A percentile compares a stretch with the other conserved stretches of the same genome.
Evolutionary conservation across 2,888 invertebrate species (phyloP).

Genomic region (Stegana nigrithorax): DNA sequence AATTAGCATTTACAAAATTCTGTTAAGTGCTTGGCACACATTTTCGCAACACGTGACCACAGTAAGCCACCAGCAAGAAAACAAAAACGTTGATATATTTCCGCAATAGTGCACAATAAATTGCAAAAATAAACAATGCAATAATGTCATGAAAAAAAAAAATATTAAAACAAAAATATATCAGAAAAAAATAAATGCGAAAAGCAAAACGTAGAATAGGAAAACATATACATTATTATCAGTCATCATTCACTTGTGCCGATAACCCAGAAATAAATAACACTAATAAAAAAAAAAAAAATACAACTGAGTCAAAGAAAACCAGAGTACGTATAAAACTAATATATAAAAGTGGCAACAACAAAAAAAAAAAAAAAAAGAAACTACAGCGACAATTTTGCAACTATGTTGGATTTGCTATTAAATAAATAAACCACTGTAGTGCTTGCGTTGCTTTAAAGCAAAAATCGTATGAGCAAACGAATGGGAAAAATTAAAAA

Average conservation of each 20-base stretch:
- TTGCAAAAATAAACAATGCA: not conserved
- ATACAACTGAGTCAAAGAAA: no score
- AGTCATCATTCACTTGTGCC: not conserved
- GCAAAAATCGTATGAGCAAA: no score
- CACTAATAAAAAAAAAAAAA: not conserved
- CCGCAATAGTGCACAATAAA: no score
- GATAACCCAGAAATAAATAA: slow-evolving; percentile 9
- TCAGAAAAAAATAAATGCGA: not conserved
- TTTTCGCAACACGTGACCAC: not conserved
- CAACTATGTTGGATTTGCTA: not conserved
- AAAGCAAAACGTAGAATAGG: not conserved
- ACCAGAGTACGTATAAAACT: no score
- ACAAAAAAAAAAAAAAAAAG: not conserved
- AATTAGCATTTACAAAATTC: no score
- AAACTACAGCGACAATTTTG: not conserved
- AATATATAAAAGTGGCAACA: no score
- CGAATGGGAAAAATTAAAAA: no score
- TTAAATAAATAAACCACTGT: no score
- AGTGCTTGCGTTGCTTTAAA: no score
- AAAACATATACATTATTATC: no score
- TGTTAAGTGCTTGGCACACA: no score
- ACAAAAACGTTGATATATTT: not conserved
- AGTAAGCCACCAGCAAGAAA: not conserved
- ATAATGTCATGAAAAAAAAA: not conserved
- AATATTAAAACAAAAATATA: no score